Conservation (phyloP, 2,888 invertebrate species). For the Hydrotaea cyrtoneurina region DNA sequence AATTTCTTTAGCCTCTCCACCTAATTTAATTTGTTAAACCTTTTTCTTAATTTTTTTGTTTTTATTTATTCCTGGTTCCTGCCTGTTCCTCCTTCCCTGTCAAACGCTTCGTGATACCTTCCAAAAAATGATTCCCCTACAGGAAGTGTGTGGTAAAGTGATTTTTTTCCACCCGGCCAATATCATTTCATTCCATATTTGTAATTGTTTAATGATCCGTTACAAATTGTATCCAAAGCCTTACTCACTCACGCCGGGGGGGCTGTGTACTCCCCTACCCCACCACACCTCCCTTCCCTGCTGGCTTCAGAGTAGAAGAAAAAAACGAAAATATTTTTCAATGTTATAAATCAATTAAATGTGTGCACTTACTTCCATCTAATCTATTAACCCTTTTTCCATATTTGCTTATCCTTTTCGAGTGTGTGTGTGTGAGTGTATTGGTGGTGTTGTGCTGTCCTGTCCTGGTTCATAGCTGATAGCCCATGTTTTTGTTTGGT, state of each 20-base stretch:
- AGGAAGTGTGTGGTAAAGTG: neutral
- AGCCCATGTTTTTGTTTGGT: neutral
- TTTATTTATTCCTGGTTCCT: too few relatives aligned
- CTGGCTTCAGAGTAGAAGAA: neutral
- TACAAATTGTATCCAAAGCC: neutral
- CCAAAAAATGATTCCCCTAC: neutral
- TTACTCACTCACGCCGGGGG: neutral
- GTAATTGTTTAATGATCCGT: slow-evolving; percentile 15
- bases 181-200: too few relatives aligned
- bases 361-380: neutral
- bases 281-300: neutral
- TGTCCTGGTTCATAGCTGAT: neutral
- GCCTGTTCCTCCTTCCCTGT: neutral
- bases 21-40: too few relatives aligned
- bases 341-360: slow-evolving; percentile 15
- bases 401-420: neutral
- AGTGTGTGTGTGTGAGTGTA: neutral
- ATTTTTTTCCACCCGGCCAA: too few relatives aligned
- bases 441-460: neutral
- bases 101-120: neutral
- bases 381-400: slow-evolving; percentile 6
- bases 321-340: neutral
- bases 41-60: too few relatives aligned
- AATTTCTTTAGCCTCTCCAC: too few relatives aligned
- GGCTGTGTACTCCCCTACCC: neutral